Evolutionary conservation across 2,888 invertebrate species (phyloP), one percentile per base, ranked within the genome.

Genomic region (Ischnura elegans): DNA sequence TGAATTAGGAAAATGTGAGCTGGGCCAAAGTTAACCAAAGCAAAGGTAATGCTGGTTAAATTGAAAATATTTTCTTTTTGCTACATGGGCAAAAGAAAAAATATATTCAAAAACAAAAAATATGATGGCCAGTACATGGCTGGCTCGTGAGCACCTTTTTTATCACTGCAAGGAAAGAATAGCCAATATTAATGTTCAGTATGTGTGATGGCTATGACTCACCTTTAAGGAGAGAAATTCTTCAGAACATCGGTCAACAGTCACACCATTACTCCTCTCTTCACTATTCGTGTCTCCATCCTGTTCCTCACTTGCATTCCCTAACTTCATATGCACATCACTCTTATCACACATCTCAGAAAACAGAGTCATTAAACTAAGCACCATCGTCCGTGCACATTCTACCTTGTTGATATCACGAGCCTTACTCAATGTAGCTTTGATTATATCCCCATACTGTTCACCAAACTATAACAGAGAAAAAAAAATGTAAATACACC

Each of bases 381-480:
- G 97, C 94, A 98, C 98, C 97, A 99, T 98, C 4, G 99, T 99
- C 94, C 99, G 97, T 13, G 99, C 99, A 96, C 99, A 99, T 95
- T 98, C 98, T 84, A 99, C 98, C 96, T 99, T 99, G 96, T 99
- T 99, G 95, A 99, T 99, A 96, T 99, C 99, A 95, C 99, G 97
- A 25, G 99, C 99, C 96, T 99, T 99, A 95, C 98, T 98, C 95
- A 99, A 96, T 19, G 99, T 99, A 61, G 99, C 98, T 96, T 99
- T 99, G 95, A 99, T 98, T 93, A 99, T 99, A 96, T 99, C 99
- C 93, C 99, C 99, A 96, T 99, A 99, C 96, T 99, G 99, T 96
- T 99, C 99, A 96, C 99, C 99, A 96, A 98, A 99, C 97, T 98
- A 96, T 90, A 66, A 19, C 36, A 8, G 13, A 66, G 42, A 76